These are phyloP conservation scores for Pachyseris speciosa DNA, from an alignment of 64 coral and sea anemone genomes.

Conservation along the genomic window DNA sequence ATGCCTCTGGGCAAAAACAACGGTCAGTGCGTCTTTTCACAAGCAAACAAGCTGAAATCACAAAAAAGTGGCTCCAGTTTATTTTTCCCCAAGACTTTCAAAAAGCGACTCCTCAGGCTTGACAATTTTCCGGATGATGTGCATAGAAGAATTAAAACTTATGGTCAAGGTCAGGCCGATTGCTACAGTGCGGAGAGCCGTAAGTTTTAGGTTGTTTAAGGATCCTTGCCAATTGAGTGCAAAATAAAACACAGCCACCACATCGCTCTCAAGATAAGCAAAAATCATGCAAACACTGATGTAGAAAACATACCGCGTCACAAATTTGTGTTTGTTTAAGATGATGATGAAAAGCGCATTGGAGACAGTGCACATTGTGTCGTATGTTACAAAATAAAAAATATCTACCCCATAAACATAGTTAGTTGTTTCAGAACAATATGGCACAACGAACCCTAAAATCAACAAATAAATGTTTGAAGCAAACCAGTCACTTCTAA, in stretches of 20 bases:
- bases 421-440: background rate
- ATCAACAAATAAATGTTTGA: too few relatives aligned
- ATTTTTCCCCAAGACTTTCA: background rate
- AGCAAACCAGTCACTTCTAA: too few relatives aligned
- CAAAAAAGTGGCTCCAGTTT: background rate
- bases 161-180: constrained; percentile 24
- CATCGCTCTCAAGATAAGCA: constrained; percentile 35
- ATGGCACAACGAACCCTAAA: too few relatives aligned
- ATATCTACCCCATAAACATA: background rate
- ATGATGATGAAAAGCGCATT: too few relatives aligned
- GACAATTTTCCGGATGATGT: constrained; percentile 32
- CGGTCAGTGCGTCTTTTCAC: too few relatives aligned
- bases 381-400: constrained; percentile 1
- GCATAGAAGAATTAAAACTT: constrained; percentile 52
- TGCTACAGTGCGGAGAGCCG: constrained; percentile 25
- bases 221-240: constrained; percentile 23
- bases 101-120: constrained; percentile 3
- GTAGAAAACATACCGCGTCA: constrained; percentile 54
- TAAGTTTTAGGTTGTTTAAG: constrained; percentile 40
- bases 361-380: too few relatives aligned
- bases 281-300: constrained; percentile 43
- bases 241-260: constrained; percentile 42
- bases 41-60: too few relatives aligned
- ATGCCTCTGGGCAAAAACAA: too few relatives aligned
- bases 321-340: too few relatives aligned